phyloP scores from a whole-genome alignment of 2,797 vertebrate species.

The Aulostomus chinensis region DNA sequence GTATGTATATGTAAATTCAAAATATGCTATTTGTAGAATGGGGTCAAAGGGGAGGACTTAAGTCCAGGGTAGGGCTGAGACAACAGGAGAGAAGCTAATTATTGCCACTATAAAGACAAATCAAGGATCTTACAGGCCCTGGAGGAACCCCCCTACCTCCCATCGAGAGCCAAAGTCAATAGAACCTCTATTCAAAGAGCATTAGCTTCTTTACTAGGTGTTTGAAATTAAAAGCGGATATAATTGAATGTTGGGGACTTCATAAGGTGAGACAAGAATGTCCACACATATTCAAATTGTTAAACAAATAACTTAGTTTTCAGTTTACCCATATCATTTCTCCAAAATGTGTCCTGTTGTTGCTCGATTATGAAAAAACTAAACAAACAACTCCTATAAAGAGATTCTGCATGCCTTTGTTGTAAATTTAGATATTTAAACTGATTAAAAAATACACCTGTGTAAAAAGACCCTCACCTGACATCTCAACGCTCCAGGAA shows the following conservation, averaged over 20 bases:
- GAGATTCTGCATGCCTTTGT: no score
- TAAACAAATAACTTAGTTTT: no score
- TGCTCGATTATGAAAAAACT: no score
- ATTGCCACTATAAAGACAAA: conserved; percentile 71
- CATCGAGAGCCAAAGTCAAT: conserved; percentile 43
- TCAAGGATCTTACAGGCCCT: conserved; percentile 60
- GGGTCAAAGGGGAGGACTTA: conserved; percentile 58
- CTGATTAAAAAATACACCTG: no score
- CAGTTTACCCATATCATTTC: no score
- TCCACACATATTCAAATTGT: no score
- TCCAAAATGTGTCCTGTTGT: no score
- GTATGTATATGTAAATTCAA: conserved; percentile 81
- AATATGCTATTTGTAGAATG: conserved; percentile 56
- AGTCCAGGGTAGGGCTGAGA: conserved; percentile 56
- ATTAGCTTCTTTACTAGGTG: conserved; percentile 61
- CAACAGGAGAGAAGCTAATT: conserved; percentile 76
- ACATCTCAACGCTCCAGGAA: no score
- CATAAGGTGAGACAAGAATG: no score
- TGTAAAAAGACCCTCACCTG: no score
- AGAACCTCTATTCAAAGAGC: conserved; percentile 62
- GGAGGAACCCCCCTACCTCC: conserved; percentile 31
- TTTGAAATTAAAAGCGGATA: conserved; percentile 67
- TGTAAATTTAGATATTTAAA: no score
- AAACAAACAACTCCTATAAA: no score
- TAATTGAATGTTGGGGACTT: conserved; percentile 57